phyloP scores from a whole-genome alignment of 2,113 vertebrate genomes.

The Plectropomus leopardus region DNA sequence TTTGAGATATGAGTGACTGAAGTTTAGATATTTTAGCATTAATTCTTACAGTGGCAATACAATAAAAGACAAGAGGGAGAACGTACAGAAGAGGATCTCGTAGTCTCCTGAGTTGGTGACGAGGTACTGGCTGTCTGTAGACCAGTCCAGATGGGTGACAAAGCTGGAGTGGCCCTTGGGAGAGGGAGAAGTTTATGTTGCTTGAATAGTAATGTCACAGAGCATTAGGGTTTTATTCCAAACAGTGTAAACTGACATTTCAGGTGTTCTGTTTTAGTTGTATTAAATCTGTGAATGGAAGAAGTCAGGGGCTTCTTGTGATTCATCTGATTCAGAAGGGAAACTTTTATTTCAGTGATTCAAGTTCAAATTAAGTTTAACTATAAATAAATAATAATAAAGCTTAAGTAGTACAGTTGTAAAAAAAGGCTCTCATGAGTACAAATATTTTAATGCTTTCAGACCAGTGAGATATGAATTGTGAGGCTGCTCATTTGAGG shows the following conservation, averaged over 20 bases:
- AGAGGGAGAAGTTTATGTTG: not conserved
- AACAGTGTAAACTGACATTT: not conserved
- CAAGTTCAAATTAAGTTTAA: not conserved
- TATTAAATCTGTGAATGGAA: not conserved
- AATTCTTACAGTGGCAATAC: not conserved
- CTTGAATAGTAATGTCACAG: not conserved
- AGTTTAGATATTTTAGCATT: not conserved
- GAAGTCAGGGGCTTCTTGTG: not conserved
- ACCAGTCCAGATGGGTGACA: constrained; percentile 93
- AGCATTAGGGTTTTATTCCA: not conserved
- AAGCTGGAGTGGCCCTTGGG: constrained; percentile 93
- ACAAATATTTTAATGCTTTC: not conserved
- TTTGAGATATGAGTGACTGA: not conserved
- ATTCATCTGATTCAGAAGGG: not conserved
- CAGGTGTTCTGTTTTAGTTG: no score
- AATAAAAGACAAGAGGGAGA: not conserved
- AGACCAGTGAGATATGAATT: not conserved
- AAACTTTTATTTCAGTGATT: not conserved
- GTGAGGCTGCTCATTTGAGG: not conserved
- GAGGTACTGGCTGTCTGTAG: constrained; percentile 88
- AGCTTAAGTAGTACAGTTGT: no score
- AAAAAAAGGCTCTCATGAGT: not conserved
- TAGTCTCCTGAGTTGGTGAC: constrained; percentile 96
- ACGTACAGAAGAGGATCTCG: constrained; percentile 93
- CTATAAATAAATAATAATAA: not conserved